A percentile compares a stretch with the other conserved stretches of the same genome.
phyloP scores from a whole-genome alignment of 1,140 invertebrate genomes.

The Diuraphis noxia region DNA sequence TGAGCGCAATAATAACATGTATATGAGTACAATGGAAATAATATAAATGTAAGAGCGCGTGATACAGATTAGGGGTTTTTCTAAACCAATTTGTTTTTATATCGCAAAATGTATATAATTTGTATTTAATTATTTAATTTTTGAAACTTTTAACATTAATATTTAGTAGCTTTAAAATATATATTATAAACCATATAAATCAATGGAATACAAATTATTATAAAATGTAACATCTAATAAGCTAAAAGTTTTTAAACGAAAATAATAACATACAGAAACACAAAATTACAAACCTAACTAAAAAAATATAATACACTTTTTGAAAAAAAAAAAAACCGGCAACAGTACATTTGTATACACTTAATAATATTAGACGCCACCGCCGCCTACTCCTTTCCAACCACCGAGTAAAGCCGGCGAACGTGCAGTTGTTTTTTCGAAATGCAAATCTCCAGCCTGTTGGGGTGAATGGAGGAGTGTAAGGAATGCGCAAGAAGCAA shows the following conservation, averaged over 20 bases:
- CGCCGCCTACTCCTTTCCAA: background rate
- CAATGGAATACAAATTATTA: background rate
- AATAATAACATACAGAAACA: background rate
- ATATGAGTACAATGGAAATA: background rate
- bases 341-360: background rate
- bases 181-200: background rate
- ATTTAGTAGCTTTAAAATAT: background rate
- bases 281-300: background rate
- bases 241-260: background rate
- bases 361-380: background rate
- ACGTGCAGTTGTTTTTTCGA: conserved; percentile 9
- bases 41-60: background rate
- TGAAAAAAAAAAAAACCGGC: background rate
- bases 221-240: background rate
- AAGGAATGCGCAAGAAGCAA: background rate
- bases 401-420: background rate
- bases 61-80: background rate
- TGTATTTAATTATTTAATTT: background rate
- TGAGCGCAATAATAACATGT: background rate
- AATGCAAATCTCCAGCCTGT: conserved; percentile 17
- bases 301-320: background rate
- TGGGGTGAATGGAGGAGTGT: background rate
- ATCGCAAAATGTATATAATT: background rate
- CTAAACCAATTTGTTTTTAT: background rate
- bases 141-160: background rate